These are phyloP conservation scores for Trigoniulus corallinus DNA, from an alignment of 1,140 invertebrate genomes.

Conservation along the genomic window DNA sequence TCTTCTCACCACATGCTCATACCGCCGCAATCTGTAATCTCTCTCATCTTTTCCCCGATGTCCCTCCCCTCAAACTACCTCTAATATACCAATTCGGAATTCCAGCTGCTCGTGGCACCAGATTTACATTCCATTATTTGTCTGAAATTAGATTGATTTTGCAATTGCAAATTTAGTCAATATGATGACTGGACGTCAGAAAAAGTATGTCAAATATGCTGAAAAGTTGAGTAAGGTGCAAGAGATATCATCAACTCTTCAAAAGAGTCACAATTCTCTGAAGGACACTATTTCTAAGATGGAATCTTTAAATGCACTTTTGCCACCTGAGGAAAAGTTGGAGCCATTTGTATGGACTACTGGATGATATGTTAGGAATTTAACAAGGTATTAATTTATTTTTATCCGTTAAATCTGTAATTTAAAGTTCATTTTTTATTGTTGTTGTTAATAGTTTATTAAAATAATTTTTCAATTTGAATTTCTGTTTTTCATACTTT, in stretches of 20 bases:
- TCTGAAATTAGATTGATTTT: constrained; percentile 48
- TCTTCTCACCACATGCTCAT: too few relatives aligned
- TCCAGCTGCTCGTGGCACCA: too few relatives aligned
- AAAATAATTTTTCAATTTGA: too few relatives aligned
- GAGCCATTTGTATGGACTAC: constrained; percentile 83
- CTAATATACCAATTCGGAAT: too few relatives aligned
- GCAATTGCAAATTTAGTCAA: constrained; percentile 51
- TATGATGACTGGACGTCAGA: constrained; percentile 57
- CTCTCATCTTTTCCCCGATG: constrained; percentile 10
- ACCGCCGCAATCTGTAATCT: neutral
- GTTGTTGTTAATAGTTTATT: neutral
- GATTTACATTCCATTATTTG: too few relatives aligned
- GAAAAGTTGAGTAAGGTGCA: constrained; percentile 66
- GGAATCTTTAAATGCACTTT: constrained; percentile 62
- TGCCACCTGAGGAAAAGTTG: constrained; percentile 64
- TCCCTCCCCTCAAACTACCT: too few relatives aligned
- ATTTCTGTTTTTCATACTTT: too few relatives aligned
- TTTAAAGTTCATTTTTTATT: neutral
- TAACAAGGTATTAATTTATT: neutral
- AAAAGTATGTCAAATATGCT: constrained; percentile 60
- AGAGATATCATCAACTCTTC: constrained; percentile 56
- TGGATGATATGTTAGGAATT: constrained; percentile 39
- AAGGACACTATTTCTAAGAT: constrained; percentile 70
- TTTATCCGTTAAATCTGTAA: neutral
- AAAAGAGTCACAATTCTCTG: constrained; percentile 59